Evolutionary conservation across 2,888 invertebrate genomes (phyloP), one percentile per base, ranked within the genome.

Genomic region (Toxonevra muliebris): DNA sequence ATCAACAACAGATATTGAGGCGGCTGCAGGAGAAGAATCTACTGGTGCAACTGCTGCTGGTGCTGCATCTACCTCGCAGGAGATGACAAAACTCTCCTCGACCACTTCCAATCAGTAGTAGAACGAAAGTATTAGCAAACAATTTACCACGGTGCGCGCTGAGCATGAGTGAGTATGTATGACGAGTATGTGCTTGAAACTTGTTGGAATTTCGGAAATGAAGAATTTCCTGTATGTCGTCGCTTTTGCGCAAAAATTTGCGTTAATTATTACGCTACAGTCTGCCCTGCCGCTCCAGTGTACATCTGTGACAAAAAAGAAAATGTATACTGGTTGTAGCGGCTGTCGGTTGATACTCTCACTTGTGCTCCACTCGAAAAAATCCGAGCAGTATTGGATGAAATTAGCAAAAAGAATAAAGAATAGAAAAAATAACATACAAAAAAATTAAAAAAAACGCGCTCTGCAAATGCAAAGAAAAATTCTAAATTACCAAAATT

Each of bases 351-450:
- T 1, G 9, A 20, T 43, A n/a, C 40, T 48, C 40, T 43, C 7
- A 13, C 41, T 48, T n/a, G 15, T 48, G 48, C 48, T 5, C 48
- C 48, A 10, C 48, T 10, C 48, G 48, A 7, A 48, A 53, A n/a
- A 58, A 1, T 8, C 55, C 20, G 12, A 48, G n/a, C 19, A n/a
- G 41, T 40, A 65, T 57, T 58, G 64, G 57, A 64, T 48, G 57
- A 15, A 20, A 13, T 57, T 64, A 64, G 57, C 41, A 57, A 57
- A n/a, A 45, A 64, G 41, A 15, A 19, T 48, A 65, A 48, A 13
- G 48, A 48, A 48, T n/a, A 48, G 48, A 15, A 30, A 30, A 30
- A 30, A 7, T 30, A 30, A 30, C n/a, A 48, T 48, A 11, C n/a
- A 13, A 5, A n/a, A 48, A 48, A 11, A 48, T 15, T 10, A 11